phyloP scores from a whole-genome alignment of 2,113 vertebrate species.

The Blennius ocellaris region DNA sequence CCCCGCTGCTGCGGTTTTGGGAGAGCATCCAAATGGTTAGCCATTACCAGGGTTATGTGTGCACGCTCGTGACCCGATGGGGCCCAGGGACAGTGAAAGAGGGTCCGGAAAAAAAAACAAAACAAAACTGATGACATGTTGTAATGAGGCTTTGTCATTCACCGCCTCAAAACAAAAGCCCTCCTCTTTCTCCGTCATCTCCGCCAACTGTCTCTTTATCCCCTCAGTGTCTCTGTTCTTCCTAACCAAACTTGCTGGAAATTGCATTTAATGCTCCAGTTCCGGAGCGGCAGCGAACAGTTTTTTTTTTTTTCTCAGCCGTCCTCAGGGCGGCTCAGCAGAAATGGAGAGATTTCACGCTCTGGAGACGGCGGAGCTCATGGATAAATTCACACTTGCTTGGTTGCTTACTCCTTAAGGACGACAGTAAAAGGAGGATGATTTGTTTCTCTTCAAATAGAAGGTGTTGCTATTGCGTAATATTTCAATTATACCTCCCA shows the following conservation, averaged over 20 bases:
- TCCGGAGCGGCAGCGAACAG: slow-evolving; percentile 53
- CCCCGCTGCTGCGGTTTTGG: slow-evolving; percentile 23
- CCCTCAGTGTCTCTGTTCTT: slow-evolving; percentile 39
- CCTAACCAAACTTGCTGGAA: slow-evolving; percentile 66
- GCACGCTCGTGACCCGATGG: slow-evolving; percentile 57
- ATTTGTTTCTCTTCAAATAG: slow-evolving; percentile 47
- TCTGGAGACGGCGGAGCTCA: slow-evolving; percentile 52
- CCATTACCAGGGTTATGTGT: slow-evolving; percentile 37
- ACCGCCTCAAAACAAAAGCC: slow-evolving; percentile 52
- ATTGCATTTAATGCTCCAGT: slow-evolving; percentile 80
- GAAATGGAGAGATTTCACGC: slow-evolving; percentile 73
- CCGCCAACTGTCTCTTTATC: slow-evolving; percentile 49
- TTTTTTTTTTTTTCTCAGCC: slow-evolving; percentile 48
- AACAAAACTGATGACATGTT: slow-evolving; percentile 36
- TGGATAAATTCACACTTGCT: slow-evolving; percentile 59
- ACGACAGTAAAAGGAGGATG: slow-evolving; percentile 30
- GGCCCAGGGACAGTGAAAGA: slow-evolving; percentile 24
- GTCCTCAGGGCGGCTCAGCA: slow-evolving; percentile 65
- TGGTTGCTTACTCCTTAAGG: slow-evolving; percentile 45
- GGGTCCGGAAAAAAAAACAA: slow-evolving; percentile 13
- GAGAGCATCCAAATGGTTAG: slow-evolving; percentile 50
- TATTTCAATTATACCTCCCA: slow-evolving; percentile 41
- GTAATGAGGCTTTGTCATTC: slow-evolving; percentile 49
- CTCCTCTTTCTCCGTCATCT: slow-evolving; percentile 35
- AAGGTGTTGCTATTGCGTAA: slow-evolving; percentile 1